Conservation (phyloP, 1,140 invertebrate genomes). For the Drosophila micromelanica region DNA sequence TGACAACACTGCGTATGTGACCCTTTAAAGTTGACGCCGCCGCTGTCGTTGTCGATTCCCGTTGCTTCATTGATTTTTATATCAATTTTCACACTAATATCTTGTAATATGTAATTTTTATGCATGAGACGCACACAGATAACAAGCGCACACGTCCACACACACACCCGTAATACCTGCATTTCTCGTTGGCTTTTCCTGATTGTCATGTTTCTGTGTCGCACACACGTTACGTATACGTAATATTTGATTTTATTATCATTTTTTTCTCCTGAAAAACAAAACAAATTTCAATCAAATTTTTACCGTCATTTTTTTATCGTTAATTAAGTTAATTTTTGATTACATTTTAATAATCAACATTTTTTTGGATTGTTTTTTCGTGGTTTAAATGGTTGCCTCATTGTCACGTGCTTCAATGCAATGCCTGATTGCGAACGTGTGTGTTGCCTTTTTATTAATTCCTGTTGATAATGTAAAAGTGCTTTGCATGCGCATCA, state of each 20-base stretch:
- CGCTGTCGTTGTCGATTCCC: slow-evolving; percentile 20
- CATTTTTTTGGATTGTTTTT: slow-evolving; percentile 34
- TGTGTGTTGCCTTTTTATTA: slow-evolving; percentile 51
- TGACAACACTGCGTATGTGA: slow-evolving; percentile 50
- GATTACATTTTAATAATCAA: slow-evolving; percentile 82
- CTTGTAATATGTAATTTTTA: slow-evolving; percentile 83
- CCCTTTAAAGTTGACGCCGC: slow-evolving; percentile 33
- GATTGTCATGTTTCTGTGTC: slow-evolving; percentile 39
- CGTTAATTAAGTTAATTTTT: slow-evolving; percentile 82
- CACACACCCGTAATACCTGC: slow-evolving; percentile 22
- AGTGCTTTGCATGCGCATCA: slow-evolving; percentile 75
- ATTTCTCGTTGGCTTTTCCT: slow-evolving; percentile 17
- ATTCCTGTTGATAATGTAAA: slow-evolving; percentile 79
- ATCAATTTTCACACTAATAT: slow-evolving; percentile 82
- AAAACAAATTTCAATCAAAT: slow-evolving; percentile 53
- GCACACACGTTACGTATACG: slow-evolving; percentile 59
- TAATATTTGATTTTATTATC: slow-evolving; percentile 77
- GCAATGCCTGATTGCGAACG: slow-evolving; percentile 20
- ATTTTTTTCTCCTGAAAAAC: slow-evolving; percentile 21
- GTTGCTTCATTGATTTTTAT: slow-evolving; percentile 80
- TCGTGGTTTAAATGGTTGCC: slow-evolving; percentile 41
- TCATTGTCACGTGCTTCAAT: slow-evolving; percentile 48
- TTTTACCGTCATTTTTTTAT: slow-evolving; percentile 48
- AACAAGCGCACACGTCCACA: slow-evolving; percentile 24
- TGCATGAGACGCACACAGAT: slow-evolving; percentile 56